These are phyloP conservation scores for Brachyistius frenatus DNA, from an alignment of 2,113 vertebrate genomes.

Conservation along the genomic window DNA sequence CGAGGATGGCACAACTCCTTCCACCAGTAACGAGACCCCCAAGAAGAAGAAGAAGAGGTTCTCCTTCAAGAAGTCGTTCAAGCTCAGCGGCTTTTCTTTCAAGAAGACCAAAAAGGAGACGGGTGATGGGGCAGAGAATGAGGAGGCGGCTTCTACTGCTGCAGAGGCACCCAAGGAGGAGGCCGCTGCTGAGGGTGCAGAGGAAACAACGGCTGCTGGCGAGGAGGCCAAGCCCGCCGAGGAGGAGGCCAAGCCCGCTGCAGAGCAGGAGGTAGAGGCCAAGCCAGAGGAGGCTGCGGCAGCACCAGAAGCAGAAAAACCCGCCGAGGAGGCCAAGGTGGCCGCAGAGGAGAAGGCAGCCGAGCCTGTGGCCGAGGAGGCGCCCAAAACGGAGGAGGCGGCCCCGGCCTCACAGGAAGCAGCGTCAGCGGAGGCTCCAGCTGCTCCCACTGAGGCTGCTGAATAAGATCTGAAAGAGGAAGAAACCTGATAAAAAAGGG, in stretches of 20 bases:
- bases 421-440: constrained; percentile 86
- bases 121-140: constrained; percentile 85
- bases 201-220: constrained; percentile 39
- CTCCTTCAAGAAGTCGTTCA: constrained; percentile 98
- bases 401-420: constrained; percentile 84
- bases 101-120: constrained; percentile 97
- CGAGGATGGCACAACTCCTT: constrained; percentile 83
- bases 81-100: constrained; percentile 96
- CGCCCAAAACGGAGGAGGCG: constrained; percentile 85
- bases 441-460: constrained; percentile 85
- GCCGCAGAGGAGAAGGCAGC: constrained; percentile 70
- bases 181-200: constrained; percentile 73
- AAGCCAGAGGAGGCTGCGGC: constrained; percentile 60
- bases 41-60: constrained; percentile 99
- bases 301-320: constrained; percentile 65
- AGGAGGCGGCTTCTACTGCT: constrained; percentile 75
- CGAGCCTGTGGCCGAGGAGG: constrained; percentile 77
- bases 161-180: constrained; percentile 71
- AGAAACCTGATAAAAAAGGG: constrained; percentile 38
- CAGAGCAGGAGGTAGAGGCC: constrained; percentile 66
- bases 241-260: constrained; percentile 63
- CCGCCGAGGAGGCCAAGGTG: constrained; percentile 59
- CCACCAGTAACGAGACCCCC: constrained; percentile 91
- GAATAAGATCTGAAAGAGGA: constrained; percentile 43
- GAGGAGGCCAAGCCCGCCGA: constrained; percentile 82